Evolutionary conservation across 2,113 vertebrate genomes (phyloP).

Genomic region (Lophura nycthemera): DNA sequence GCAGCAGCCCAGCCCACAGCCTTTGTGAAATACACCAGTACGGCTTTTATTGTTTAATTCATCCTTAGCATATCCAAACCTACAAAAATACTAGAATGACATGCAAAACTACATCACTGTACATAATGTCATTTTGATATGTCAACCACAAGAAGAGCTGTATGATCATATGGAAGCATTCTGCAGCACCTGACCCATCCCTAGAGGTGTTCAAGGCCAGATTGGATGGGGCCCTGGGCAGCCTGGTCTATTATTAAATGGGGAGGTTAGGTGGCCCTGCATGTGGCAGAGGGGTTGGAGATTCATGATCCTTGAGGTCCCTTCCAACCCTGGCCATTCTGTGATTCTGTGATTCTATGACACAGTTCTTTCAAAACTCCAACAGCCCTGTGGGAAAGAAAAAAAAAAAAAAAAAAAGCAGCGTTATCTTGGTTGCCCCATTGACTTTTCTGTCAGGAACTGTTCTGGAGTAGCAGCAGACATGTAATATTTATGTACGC

Average conservation of each 20-base stretch:
- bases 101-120: not conserved
- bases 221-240: not conserved
- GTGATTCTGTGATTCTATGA: too few species aligned
- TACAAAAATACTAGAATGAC: not conserved
- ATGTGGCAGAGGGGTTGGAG: too few species aligned
- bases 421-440: not conserved
- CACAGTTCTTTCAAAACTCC: not conserved
- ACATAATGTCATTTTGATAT: accelerated
- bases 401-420: not conserved
- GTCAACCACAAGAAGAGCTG: not conserved
- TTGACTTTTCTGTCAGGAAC: not conserved
- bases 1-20: not conserved
- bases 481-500: not conserved
- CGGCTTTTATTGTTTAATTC: not conserved
- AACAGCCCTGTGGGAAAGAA: not conserved
- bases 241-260: not conserved
- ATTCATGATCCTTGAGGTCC: too few species aligned
- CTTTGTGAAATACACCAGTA: not conserved
- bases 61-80: not conserved
- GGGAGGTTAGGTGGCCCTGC: too few species aligned
- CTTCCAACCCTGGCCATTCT: too few species aligned
- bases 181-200: not conserved
- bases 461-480: not conserved
- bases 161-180: not conserved
- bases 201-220: not conserved